A percentile compares a stretch with the other conserved stretches of the same genome.
phyloP scores from a whole-genome alignment of 2,113 vertebrate species.

The Crocuta crocuta region DNA sequence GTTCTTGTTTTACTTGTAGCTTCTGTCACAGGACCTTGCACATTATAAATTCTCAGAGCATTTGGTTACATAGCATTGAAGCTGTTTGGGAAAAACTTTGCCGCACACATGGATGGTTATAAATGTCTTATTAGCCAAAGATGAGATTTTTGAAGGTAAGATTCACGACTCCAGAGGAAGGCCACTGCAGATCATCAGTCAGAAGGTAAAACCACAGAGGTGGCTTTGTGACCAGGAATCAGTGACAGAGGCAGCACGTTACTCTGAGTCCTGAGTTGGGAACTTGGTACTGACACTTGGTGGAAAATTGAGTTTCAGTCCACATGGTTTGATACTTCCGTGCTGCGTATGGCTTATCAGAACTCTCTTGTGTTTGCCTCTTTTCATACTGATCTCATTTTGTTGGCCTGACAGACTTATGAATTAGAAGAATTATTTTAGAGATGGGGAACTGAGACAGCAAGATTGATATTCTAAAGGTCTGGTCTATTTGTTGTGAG shows the following conservation, averaged over 20 bases:
- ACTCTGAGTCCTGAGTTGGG: neutral
- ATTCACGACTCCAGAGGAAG: neutral
- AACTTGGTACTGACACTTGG: neutral
- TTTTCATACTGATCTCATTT: neutral
- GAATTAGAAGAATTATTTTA: slow-evolving; percentile 49
- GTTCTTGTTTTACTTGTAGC: neutral
- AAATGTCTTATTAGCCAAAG: neutral
- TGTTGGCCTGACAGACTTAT: neutral
- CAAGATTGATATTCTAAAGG: slow-evolving; percentile 1
- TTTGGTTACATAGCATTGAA: neutral
- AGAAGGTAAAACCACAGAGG: neutral
- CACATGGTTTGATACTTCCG: neutral
- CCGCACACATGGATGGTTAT: neutral
- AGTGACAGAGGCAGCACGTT: neutral
- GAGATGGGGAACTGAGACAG: neutral
- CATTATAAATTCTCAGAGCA: neutral
- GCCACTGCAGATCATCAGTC: neutral
- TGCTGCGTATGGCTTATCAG: neutral
- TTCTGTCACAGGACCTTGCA: neutral
- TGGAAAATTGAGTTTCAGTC: neutral
- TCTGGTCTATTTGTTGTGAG: neutral
- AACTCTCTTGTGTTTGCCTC: neutral
- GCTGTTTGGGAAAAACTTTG: neutral
- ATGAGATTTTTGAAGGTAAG: neutral
- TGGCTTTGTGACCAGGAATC: neutral